Conservation (phyloP, 2,797 vertebrate species). For the Manis javanica region DNA sequence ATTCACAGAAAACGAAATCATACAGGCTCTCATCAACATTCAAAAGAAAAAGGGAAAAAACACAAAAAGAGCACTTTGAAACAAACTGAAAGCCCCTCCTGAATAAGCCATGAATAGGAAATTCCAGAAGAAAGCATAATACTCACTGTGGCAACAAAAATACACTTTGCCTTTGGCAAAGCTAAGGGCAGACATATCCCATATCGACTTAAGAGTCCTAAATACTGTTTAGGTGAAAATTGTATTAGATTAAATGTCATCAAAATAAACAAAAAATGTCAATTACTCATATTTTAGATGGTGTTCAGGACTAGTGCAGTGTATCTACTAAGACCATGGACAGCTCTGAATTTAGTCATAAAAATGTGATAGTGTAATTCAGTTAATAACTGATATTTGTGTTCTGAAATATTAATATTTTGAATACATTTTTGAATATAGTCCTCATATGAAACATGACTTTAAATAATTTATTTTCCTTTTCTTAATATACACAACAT, state of each 20-base stretch:
- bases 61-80: conserved; percentile 74
- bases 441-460: not conserved
- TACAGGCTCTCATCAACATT: not conserved
- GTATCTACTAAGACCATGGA: conserved; percentile 63
- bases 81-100: conserved; percentile 75
- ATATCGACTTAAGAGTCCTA: conserved; percentile 79
- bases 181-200: conserved; percentile 85
- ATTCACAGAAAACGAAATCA: conserved; percentile 57
- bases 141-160: conserved; percentile 83
- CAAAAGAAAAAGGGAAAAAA: not conserved
- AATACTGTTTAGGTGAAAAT: conserved; percentile 86
- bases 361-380: not conserved
- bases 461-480: not conserved
- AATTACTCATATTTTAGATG: conserved; percentile 76
- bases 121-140: conserved; percentile 75
- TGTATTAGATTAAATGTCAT: conserved; percentile 86
- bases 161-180: conserved; percentile 85
- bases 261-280: conserved; percentile 81
- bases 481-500: not conserved
- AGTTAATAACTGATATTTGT: not conserved
- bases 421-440: conserved; percentile 14
- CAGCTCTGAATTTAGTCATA: conserved; percentile 70
- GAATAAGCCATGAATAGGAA: conserved; percentile 83
- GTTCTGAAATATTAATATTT: conserved; percentile 49
- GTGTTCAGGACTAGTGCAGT: conserved; percentile 65